Base-by-base conservation (phyloP, 2,113 vertebrate genomes). In the Serranochromis macrocephalus region DNA sequence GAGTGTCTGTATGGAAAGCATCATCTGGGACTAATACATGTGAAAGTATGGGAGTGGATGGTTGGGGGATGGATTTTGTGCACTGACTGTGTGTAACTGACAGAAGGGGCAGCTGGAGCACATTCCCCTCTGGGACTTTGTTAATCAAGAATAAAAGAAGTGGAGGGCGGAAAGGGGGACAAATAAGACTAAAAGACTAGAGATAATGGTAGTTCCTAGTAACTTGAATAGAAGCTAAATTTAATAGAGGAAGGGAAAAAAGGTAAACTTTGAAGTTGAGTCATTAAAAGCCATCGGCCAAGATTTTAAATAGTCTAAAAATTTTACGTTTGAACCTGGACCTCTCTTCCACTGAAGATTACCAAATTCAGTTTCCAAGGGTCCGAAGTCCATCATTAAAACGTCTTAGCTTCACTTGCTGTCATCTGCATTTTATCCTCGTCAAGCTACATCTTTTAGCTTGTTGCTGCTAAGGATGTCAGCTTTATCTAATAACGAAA, bases 151-250 rank as follows among this genome's bases (percentile, higher is more conserved):
- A 83, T 83, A 82, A 83, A 89, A 83, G 91, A 66, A 89, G 55
- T 3, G 12, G 21, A 85, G 78, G 80, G 83, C 26, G 3, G 10
- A 45, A 24, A 36, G 16, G 33, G 81, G 87, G 38, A 55, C 89
- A 78, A 88, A 84, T 93, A 88, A 86, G 5, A 31, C 89, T 89
- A 86, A 93, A 90, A 91, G 86, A 61, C 81, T 55, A 82, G 84
- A 61, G 80, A 91, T 88, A 91, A 90, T 89, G 84, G 79, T 14
- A 54, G 63, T 89, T 61, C 19, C 54, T 89, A 24, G 45, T 55
- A 14, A 58, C 85, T 82, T 92, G 89, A 92, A 89, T 55, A 26
- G 71, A 61, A 73, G 33, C 57, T 83, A 81, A 87, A 87, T 85
- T 78, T 83, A 83, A 87, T 73, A 61, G 75, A 47, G 31, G 9